Base-by-base conservation (phyloP, 1,140 invertebrate species). In the Cephus cinctus region DNA sequence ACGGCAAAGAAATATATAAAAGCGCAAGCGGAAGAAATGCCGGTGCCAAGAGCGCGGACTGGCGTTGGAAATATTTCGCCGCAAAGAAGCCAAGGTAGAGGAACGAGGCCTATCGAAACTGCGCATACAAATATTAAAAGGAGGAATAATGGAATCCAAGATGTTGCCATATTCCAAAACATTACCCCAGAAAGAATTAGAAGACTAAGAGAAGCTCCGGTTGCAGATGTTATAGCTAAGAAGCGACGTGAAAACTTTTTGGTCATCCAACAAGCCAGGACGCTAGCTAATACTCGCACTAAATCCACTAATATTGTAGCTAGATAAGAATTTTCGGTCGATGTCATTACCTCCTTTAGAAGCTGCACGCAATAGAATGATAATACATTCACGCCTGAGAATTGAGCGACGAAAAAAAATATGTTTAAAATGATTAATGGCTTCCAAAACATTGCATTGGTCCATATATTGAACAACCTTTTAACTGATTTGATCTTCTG, bases 281-380 rank as follows among this genome's bases (percentile, higher is more conserved):
- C 52, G n/a, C 82, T 82, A 51, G 82, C 80, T 1, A 83, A 47
- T 2, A 88, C 74, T 57, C 87, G 80, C 21, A 87, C 78, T n/a
- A 76, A 61, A 57, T 87, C 87, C 36, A 90, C 77, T 3, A 85
- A 71, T 12, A 87, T 73, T 58, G 85, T 83, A 0, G 78, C 80
- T 16, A 80, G 50, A 47, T 82, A 81, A 31, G 81, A 77, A 8
- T 11, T 50, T 0, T 78, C 68, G 22, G 68, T 66, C n/a, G 74
- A 77, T 3, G 81, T 65, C 4, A 78, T 74, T 34, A 79, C 11
- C 6, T 36, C 74, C 45, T 80, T 72, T 58, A 79, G 80, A 43
- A 82, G 83, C 35, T 78, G 72, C 16, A 86, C 84, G 0, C 85
- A 82, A 62, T 88, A 89, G 65, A 87, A 89, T 40, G 84, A 83